Percentiles rank a stretch among this genome's conserved stretches.
These are phyloP conservation scores for Notechis scutatus DNA, from an alignment of 2,113 vertebrate species.

Conservation along the genomic window DNA sequence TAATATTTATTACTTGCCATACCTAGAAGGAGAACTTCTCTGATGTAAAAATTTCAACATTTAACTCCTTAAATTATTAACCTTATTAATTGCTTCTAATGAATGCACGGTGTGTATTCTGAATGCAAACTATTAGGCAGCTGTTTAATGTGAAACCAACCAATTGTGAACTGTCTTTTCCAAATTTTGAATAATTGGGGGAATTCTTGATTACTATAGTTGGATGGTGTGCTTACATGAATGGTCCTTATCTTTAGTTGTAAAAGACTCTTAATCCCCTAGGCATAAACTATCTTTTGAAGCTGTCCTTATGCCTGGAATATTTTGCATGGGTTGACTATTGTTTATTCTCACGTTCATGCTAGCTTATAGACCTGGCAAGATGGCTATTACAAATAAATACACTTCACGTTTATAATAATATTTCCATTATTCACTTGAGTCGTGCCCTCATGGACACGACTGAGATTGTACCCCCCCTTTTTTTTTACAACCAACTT, in stretches of 20 bases:
- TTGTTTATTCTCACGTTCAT: not conserved
- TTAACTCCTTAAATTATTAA: not conserved
- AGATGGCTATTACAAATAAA: not conserved
- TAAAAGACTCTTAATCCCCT: not conserved
- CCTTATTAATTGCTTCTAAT: not conserved
- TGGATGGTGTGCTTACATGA: not conserved
- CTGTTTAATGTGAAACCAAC: not conserved
- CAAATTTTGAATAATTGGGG: not conserved
- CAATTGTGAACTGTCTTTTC: not conserved
- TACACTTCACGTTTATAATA: not conserved
- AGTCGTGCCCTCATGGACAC: not conserved
- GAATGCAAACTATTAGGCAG: not conserved
- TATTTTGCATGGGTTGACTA: not conserved
- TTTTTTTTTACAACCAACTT: not conserved
- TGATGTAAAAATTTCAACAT: not conserved
- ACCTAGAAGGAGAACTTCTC: not conserved
- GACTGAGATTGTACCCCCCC: not conserved
- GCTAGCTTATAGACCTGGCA: not conserved
- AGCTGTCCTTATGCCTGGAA: not conserved
- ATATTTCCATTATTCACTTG: not conserved
- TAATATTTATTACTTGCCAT: not conserved
- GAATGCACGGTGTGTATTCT: too few relatives aligned
- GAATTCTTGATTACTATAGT: not conserved
- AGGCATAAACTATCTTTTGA: not conserved
- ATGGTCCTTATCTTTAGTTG: not conserved